Evolutionary conservation across 2,888 invertebrate genomes (phyloP), one percentile per base, ranked within the genome.

Genomic region (Sarcophaga carnaria): DNA sequence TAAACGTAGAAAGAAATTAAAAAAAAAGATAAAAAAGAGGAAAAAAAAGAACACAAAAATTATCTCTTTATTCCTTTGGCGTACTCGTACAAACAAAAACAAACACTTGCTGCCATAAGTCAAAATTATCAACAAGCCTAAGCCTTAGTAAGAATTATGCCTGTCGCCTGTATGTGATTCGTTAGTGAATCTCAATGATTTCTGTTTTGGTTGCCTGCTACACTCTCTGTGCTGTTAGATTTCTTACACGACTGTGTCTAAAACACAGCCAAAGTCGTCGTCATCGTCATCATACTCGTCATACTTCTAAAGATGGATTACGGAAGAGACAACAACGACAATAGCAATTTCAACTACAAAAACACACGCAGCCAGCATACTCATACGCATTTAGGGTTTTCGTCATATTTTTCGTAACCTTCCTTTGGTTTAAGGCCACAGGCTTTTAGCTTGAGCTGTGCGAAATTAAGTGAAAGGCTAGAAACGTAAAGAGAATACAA

Each of bases 71-170:
- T 76, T 84, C 80, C 79, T 80, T 80, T 71, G 69, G 69, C 83
- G 78, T 75, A 87, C 81, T 14, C 3, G 17, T 0, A 54, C 17
- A 54, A 54, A 54, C 12, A 54, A 12, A 54, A 54, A 54, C 54
- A 54, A 81, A 78, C 70, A 79, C 47, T 84, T 88, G 90, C 82
- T 88, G 90, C 90, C 92, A 92, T 92, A 92, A 92, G 92, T 92
- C 92, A 92, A 92, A 92, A 92, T 92, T 92, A 92, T 92, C 92
- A 92, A 92, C 92, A 92, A 92, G 91, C 89, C 89, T 88, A 89
- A 88, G 89, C 80, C 83, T 89, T 88, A 89, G 87, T 76, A 88
- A 88, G 88, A 89, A 89, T 89, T 89, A 89, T 88, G 88, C 87
- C 45, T 80, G 83, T 81, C 88, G 87, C 60, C 88, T 88, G 89